A percentile compares a stretch with the other conserved stretches of the same genome.
Evolutionary conservation across 2,888 invertebrate species (phyloP).

Genomic region (Stenoptilia bipunctidactyla): DNA sequence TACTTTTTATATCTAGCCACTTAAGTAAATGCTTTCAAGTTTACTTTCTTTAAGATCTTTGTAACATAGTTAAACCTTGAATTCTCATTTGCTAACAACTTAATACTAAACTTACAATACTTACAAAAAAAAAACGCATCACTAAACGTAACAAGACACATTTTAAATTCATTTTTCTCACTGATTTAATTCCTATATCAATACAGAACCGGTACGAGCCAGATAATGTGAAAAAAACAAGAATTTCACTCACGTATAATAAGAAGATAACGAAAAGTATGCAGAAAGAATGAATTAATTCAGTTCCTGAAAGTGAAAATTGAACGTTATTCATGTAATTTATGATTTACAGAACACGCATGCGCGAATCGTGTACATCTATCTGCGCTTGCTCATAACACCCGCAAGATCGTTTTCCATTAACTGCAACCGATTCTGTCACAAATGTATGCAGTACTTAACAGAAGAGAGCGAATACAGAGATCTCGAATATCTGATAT

Average conservation of each 20-base stretch:
- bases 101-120: no score
- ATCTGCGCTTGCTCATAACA: slow-evolving; percentile 9
- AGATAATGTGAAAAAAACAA: no score
- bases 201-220: no score
- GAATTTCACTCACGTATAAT: neutral
- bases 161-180: no score
- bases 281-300: neutral
- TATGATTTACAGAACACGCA: slow-evolving; percentile 27
- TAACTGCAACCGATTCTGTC: slow-evolving; percentile 24
- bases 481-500: slow-evolving; percentile 41
- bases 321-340: slow-evolving; percentile 29
- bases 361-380: slow-evolving; percentile 19
- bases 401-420: slow-evolving; percentile 27
- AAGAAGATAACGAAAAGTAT: slow-evolving; percentile 1
- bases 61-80: no score
- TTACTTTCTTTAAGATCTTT: slow-evolving; percentile 68
- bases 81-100: no score
- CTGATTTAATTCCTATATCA: no score
- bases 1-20: slow-evolving; percentile 46
- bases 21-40: slow-evolving; percentile 63
- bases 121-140: no score
- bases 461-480: slow-evolving; percentile 30
- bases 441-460: slow-evolving; percentile 25
- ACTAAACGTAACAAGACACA: no score
- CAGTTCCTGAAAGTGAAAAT: slow-evolving; percentile 57